Evolutionary conservation across 2,113 vertebrate species (phyloP).

Genomic region (Pteropus alecto): DNA sequence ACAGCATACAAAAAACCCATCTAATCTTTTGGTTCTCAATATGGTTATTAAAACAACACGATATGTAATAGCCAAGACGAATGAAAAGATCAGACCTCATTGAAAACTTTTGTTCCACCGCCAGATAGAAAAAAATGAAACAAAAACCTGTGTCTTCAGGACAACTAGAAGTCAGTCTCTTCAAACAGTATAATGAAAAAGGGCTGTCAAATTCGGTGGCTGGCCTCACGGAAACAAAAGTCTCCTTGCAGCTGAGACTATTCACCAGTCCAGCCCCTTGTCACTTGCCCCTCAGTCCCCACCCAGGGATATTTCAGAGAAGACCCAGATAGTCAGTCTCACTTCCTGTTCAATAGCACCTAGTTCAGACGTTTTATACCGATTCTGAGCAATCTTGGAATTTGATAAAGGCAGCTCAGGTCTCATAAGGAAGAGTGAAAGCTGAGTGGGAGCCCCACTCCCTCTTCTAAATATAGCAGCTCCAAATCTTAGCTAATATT

Average conservation of each 20-base stretch:
- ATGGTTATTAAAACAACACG: neutral
- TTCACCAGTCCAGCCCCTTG: neutral
- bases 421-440: rapidly evolving
- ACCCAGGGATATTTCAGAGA: neutral
- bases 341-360: neutral
- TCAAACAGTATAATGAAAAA: neutral
- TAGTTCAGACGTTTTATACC: no score
- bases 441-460: rapidly evolving
- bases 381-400: neutral
- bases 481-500: neutral
- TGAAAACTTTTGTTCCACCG: neutral
- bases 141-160: neutral
- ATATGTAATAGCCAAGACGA: neutral
- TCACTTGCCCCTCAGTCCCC: no score
- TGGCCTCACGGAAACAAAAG: neutral
- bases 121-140: neutral
- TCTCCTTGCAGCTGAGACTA: neutral
- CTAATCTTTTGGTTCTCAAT: neutral
- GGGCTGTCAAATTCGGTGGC: no score
- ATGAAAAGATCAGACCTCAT: neutral
- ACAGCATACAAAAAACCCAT: neutral
- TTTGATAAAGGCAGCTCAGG: neutral
- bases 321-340: neutral
- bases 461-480: neutral
- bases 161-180: neutral